These are phyloP conservation scores for Cnemophilus loriae DNA, from an alignment of 2,113 vertebrate genomes.

Conservation along the genomic window DNA sequence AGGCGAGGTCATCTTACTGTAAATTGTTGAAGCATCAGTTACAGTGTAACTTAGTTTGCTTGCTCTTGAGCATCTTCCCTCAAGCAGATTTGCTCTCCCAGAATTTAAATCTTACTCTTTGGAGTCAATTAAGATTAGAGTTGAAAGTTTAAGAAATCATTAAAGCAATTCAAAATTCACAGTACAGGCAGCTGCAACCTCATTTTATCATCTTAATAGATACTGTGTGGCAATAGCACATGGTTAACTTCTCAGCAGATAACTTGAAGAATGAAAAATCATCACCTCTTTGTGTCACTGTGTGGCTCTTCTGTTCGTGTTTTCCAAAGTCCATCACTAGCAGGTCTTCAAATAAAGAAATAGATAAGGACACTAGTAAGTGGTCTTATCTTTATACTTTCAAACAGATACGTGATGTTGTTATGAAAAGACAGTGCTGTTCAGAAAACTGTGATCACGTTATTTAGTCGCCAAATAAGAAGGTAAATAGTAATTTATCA, in stretches of 20 bases:
- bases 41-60: not conserved
- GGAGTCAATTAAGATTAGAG: not conserved
- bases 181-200: not conserved
- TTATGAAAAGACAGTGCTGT: not conserved
- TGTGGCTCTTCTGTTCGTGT: not conserved
- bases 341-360: not conserved
- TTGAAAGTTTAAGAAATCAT: not conserved
- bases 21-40: not conserved
- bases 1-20: not conserved
- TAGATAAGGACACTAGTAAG: not conserved
- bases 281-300: not conserved
- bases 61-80: not conserved
- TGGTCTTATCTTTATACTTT: not conserved
- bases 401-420: accelerated
- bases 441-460: not conserved
- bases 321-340: not conserved
- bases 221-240: not conserved
- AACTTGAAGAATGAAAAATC: not conserved
- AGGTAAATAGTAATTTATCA: slow-evolving; percentile 19
- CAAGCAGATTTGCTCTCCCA: not conserved
- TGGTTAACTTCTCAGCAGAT: not conserved
- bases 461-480: not conserved
- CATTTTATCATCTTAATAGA: not conserved
- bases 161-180: not conserved
- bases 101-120: not conserved